A percentile compares a stretch with the other conserved stretches of the same genome.
phyloP scores from a whole-genome alignment of 2,888 invertebrate species.

The Rugalucina vietnamica region DNA sequence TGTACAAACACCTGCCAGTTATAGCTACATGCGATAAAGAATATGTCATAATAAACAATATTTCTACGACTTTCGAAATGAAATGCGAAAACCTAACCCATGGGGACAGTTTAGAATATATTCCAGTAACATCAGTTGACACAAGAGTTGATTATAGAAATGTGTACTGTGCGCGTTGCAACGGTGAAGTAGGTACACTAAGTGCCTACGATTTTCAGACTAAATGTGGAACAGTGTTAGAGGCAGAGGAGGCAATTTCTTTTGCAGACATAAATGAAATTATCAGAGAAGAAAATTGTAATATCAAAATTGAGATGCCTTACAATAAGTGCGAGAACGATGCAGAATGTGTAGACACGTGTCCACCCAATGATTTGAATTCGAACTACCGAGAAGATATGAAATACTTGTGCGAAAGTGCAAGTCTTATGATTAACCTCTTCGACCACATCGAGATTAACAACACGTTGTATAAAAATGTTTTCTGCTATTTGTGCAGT shows the following conservation, averaged over 20 bases:
- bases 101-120: neutral
- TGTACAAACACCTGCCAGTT: neutral
- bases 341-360: neutral
- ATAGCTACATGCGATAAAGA: neutral
- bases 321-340: neutral
- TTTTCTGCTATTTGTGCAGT: neutral
- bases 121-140: neutral
- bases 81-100: neutral
- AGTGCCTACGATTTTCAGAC: neutral
- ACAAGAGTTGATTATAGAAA: neutral
- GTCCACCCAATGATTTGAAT: neutral
- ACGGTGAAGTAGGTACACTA: neutral
- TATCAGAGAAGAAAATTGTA: neutral
- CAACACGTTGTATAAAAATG: neutral
- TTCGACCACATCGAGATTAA: neutral
- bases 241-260: neutral
- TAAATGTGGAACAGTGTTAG: neutral
- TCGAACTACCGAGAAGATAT: neutral
- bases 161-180: constrained; percentile 10
- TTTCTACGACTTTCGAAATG: neutral
- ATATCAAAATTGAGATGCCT: neutral
- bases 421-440: too few relatives aligned
- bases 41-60: too few relatives aligned
- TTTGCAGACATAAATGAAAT: neutral
- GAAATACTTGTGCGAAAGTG: neutral